Conservation (phyloP, 64 coral and sea anemone genomes). For the Dendrophyllia cribrosa region DNA sequence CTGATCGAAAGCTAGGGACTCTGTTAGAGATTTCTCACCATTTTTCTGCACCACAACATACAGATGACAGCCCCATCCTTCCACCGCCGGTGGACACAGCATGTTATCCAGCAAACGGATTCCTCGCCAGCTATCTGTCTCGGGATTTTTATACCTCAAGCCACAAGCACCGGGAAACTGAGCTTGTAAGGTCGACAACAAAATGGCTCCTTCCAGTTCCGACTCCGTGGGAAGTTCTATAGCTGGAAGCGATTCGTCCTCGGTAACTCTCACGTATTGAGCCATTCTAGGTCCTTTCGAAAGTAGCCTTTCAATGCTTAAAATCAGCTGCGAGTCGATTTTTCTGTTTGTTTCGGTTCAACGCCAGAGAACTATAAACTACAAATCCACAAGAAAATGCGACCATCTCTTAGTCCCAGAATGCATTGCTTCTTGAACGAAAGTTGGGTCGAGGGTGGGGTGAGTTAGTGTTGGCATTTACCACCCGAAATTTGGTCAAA, state of each 20-base stretch:
- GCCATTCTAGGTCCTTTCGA: constrained; percentile 68
- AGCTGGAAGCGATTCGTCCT: constrained; percentile 86
- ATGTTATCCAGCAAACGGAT: constrained; percentile 80
- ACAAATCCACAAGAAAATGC: too few species aligned
- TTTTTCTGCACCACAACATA: constrained; percentile 92
- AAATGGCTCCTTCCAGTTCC: constrained; percentile 86
- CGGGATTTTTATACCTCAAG: constrained; percentile 85
- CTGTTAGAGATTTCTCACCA: constrained; percentile 1
- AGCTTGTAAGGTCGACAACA: constrained; percentile 93
- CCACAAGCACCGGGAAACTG: constrained; percentile 98
- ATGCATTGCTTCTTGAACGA: too few species aligned
- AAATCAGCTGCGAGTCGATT: constrained; percentile 56
- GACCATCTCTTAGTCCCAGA: too few species aligned
- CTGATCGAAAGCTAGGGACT: too few species aligned
- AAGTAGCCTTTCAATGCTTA: constrained; percentile 50
- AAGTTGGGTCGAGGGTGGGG: too few species aligned
- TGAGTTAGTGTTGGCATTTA: too few species aligned
- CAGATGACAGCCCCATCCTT: constrained; percentile 78
- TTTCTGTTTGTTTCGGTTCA: constrained; percentile 1
- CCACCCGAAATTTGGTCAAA: too few species aligned
- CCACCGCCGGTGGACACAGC: constrained; percentile 86
- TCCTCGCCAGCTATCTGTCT: constrained; percentile 87
- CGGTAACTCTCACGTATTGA: constrained; percentile 88
- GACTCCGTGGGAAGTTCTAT: constrained; percentile 88
- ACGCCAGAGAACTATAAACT: background rate